These are phyloP conservation scores for Pangasius macronema DNA, from an alignment of 2,797 vertebrate genomes.

Conservation along the genomic window DNA sequence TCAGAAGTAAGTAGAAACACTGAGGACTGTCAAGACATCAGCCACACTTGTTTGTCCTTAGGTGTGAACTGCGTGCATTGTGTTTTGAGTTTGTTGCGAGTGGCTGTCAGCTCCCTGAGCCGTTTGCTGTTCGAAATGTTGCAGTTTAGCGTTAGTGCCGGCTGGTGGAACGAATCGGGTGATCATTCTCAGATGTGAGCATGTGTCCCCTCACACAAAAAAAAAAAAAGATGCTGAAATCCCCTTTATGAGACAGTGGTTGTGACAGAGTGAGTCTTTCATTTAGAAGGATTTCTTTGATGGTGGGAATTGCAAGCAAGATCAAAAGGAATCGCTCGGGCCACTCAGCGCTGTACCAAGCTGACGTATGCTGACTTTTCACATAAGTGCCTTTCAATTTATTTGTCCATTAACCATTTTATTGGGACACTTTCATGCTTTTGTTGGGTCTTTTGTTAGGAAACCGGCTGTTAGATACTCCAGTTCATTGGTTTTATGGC, in stretches of 20 bases:
- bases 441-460: conserved; percentile 59
- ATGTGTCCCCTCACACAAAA: conserved; percentile 28
- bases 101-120: neutral
- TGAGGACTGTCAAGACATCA: neutral
- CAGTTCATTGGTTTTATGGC: conserved; percentile 60
- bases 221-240: conserved; percentile 44
- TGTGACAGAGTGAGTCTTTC: conserved; percentile 42
- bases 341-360: conserved; percentile 35
- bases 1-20: neutral
- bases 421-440: conserved; percentile 56
- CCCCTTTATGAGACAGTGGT: conserved; percentile 47
- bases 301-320: conserved; percentile 40
- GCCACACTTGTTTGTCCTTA: conserved; percentile 18
- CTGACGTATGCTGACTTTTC: conserved; percentile 59
- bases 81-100: neutral
- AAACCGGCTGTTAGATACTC: conserved; percentile 61
- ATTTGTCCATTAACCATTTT: conserved; percentile 59
- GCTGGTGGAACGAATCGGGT: conserved; percentile 27
- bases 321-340: conserved; percentile 51
- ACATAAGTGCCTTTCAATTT: conserved; percentile 57
- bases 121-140: conserved; percentile 34
- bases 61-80: neutral
- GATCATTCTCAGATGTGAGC: conserved; percentile 27
- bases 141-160: conserved; percentile 39
- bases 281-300: conserved; percentile 51